Conservation (phyloP, 2,797 vertebrate genomes). For the Momotus momota region DNA sequence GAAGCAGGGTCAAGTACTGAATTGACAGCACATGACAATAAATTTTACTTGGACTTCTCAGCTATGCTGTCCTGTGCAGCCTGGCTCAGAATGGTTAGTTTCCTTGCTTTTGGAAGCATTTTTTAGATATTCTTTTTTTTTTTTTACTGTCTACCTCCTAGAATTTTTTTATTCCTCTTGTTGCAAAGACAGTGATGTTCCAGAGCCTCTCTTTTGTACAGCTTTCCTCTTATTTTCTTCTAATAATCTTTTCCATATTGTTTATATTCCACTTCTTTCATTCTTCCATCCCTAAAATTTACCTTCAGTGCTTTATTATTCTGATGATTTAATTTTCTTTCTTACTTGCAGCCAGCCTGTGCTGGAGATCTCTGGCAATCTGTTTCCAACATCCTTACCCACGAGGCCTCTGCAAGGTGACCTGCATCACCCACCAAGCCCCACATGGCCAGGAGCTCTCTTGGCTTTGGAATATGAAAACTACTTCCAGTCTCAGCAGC, state of each 20-base stretch:
- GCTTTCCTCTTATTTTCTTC: not conserved
- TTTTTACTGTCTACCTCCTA: not conserved
- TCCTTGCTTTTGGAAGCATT: not conserved
- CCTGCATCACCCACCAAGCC: not conserved
- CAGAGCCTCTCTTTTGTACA: not conserved
- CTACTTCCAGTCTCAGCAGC: not conserved
- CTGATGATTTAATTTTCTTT: not conserved
- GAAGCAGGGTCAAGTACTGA: not conserved
- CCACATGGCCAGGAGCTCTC: not conserved
- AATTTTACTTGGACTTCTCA: not conserved
- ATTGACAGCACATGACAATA: not conserved
- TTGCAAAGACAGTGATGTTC: not conserved
- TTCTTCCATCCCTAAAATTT: not conserved
- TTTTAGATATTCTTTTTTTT: too few species aligned
- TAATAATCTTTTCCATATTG: not conserved
- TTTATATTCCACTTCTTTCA: not conserved
- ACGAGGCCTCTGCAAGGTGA: not conserved
- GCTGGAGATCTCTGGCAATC: not conserved
- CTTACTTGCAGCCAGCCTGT: not conserved
- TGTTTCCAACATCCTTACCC: not conserved
- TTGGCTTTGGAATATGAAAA: not conserved
- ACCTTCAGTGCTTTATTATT: not conserved
- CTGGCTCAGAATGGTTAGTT: not conserved
- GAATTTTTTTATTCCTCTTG: not conserved
- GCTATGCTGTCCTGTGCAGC: accelerated